Percentiles rank a stretch among this genome's conserved stretches.
These are phyloP conservation scores for Tolmerus cingulatus DNA, from an alignment of 2,888 invertebrate genomes.

Conservation along the genomic window DNA sequence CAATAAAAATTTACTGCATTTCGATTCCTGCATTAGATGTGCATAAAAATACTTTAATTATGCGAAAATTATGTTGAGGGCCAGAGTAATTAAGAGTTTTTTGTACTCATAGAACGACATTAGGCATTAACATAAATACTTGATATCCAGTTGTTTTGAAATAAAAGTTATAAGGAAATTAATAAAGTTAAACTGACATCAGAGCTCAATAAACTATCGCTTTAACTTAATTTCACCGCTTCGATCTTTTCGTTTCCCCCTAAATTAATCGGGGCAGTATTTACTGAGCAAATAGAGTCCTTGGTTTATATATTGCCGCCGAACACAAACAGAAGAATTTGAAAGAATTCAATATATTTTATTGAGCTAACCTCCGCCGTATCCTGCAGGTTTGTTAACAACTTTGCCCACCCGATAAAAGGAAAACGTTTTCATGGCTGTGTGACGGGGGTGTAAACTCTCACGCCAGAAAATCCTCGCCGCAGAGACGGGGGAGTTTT, in stretches of 20 bases:
- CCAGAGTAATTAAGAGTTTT: too few species aligned
- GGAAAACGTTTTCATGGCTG: background rate
- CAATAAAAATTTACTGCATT: too few species aligned
- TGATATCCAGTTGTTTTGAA: background rate
- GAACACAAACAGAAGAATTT: constrained; percentile 30
- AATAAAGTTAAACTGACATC: background rate
- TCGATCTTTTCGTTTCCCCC: background rate
- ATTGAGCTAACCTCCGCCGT: background rate
- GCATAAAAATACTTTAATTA: too few species aligned
- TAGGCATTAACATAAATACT: too few species aligned
- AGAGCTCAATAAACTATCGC: background rate
- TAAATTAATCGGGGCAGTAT: constrained; percentile 17
- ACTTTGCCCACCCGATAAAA: background rate
- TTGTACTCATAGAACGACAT: too few species aligned
- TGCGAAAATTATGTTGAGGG: too few species aligned
- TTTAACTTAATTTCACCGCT: background rate
- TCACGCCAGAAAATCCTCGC: background rate
- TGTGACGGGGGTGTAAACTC: background rate
- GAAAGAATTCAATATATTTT: constrained; percentile 35
- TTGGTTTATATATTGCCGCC: constrained; percentile 16
- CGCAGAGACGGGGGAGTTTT: background rate
- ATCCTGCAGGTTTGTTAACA: constrained; percentile 15
- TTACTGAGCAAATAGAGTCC: constrained; percentile 11
- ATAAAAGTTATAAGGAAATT: background rate
- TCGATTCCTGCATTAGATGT: too few species aligned